Evolutionary conservation across 2,113 vertebrate species (phyloP).

Genomic region (Plecturocebus donacophilus): DNA sequence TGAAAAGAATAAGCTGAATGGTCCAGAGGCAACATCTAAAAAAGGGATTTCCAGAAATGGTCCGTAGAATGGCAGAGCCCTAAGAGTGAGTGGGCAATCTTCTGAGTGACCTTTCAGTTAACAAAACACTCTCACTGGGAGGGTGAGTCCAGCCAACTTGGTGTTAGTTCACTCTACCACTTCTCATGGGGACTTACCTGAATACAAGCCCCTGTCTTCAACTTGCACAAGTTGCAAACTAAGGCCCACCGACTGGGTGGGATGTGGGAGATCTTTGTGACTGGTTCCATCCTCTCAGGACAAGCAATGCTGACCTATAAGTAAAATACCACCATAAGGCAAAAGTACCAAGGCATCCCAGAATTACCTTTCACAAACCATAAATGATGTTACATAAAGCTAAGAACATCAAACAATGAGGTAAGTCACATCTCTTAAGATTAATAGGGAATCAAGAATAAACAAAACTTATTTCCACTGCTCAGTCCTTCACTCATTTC

Average conservation of each 20-base stretch:
- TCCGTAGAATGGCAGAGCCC: neutral
- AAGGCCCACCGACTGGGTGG: conserved; percentile 98
- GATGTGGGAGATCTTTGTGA: conserved; percentile 98
- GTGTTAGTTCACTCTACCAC: neutral
- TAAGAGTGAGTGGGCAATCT: neutral
- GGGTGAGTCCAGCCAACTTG: neutral
- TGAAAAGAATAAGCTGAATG: neutral
- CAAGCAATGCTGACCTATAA: conserved; percentile 97
- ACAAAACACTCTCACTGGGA: neutral
- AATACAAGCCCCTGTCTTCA: conserved; percentile 98
- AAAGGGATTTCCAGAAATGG: conserved; percentile 12
- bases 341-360: neutral
- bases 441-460: conserved; percentile 62
- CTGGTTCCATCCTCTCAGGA: conserved; percentile 98
- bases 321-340: conserved; percentile 59
- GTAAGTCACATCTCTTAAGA: conserved; percentile 7
- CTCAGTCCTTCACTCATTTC: conserved; percentile 43
- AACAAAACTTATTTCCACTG: conserved; percentile 41
- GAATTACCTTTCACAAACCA: neutral
- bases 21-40: neutral
- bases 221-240: conserved; percentile 97
- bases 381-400: conserved; percentile 43
- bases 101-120: neutral
- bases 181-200: conserved; percentile 86
- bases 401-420: conserved; percentile 47